phyloP scores from a whole-genome alignment of 2,797 vertebrate genomes.

The Cyclopterus lumpus region DNA sequence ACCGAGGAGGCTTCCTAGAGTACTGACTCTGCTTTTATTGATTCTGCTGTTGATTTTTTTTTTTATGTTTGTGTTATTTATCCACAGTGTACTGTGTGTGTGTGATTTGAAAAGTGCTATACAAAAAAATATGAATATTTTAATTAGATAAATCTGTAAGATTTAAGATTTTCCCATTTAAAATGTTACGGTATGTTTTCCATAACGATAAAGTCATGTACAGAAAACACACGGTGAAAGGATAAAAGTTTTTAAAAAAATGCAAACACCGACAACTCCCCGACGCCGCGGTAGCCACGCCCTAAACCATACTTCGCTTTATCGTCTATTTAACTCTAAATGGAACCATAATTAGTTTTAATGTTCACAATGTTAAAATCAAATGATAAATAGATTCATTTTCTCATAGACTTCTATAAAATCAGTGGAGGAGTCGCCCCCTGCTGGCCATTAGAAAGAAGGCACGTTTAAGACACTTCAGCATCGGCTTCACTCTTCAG shows the following conservation, averaged over 20 bases:
- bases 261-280: not conserved
- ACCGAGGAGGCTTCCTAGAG: constrained; percentile 39
- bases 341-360: not conserved
- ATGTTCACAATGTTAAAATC: not conserved
- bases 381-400: not conserved
- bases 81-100: not conserved
- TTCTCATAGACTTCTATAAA: not conserved
- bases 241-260: too few species aligned
- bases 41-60: constrained; percentile 41
- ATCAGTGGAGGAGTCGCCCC: not conserved
- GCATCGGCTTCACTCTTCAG: not conserved
- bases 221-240: too few species aligned
- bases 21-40: constrained; percentile 52
- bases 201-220: too few species aligned
- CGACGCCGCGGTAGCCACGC: not conserved
- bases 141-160: constrained; percentile 31
- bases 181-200: too few species aligned
- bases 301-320: not conserved
- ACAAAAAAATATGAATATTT: constrained; percentile 25
- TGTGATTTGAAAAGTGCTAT: not conserved
- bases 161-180: not conserved
- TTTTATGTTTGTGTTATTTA: constrained; percentile 7
- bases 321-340: not conserved
- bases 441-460: not conserved
- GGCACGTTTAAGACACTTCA: not conserved